A percentile compares a stretch with the other conserved stretches of the same genome.
Conservation (phyloP, 2,888 invertebrate species). For the Tipula lateralis region DNA sequence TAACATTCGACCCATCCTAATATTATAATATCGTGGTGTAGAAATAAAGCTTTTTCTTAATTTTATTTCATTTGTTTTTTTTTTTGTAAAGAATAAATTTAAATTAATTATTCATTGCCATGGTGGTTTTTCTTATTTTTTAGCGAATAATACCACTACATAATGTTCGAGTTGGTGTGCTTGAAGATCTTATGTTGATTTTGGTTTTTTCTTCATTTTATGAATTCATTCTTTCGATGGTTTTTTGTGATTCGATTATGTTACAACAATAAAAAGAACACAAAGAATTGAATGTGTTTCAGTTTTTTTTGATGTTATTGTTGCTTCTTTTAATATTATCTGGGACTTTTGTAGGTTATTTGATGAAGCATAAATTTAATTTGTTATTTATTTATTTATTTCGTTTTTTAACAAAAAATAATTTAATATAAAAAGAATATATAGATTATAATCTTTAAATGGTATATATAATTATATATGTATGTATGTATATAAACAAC, state of each 20-base stretch:
- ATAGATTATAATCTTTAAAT: constrained; percentile 1
- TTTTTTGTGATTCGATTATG: background rate
- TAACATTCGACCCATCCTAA: background rate
- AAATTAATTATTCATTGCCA: constrained; percentile 9
- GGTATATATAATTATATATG: background rate
- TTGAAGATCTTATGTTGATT: background rate
- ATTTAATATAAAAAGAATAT: background rate
- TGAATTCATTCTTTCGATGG: background rate
- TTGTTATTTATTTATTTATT: background rate
- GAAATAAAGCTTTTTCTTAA: background rate
- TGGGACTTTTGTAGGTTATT: background rate
- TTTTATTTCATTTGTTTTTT: background rate
- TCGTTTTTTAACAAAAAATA: background rate
- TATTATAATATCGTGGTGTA: background rate
- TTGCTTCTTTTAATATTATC: background rate
- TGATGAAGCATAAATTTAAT: background rate
- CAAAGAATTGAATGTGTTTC: background rate
- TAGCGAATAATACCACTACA: background rate
- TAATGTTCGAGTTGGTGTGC: background rate
- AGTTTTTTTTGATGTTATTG: too few species aligned
- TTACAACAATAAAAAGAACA: background rate
- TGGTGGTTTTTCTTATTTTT: background rate
- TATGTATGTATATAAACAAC: background rate
- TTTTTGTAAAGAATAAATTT: background rate
- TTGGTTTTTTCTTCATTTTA: background rate